Percentiles rank a stretch among this genome's conserved stretches.
Evolutionary conservation across 2,113 vertebrate species (phyloP).

Genomic region (Monopterus albus): DNA sequence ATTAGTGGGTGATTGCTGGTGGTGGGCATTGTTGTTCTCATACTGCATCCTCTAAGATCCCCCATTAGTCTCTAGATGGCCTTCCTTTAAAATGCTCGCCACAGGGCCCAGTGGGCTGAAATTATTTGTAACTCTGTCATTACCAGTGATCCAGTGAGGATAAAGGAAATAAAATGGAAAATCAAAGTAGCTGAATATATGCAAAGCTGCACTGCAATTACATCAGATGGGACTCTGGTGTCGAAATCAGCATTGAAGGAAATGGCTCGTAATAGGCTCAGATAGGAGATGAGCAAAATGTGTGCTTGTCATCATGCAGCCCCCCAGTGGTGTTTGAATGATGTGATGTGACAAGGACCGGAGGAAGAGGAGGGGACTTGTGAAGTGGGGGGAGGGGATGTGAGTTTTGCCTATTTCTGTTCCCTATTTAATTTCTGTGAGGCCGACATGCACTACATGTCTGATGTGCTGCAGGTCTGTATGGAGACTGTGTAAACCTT

Average conservation of each 20-base stretch:
- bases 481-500: not conserved
- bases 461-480: slow-evolving; percentile 4
- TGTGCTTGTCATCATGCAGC: slow-evolving; percentile 30
- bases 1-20: slow-evolving; percentile 44
- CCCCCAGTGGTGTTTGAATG: slow-evolving; percentile 52
- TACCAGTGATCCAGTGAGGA: slow-evolving; percentile 27
- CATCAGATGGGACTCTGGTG: slow-evolving; percentile 9
- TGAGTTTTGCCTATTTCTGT: slow-evolving; percentile 31
- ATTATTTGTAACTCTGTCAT: not conserved
- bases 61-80: slow-evolving; percentile 19
- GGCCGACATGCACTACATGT: not conserved
- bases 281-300: slow-evolving; percentile 52
- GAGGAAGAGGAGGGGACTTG: not conserved
- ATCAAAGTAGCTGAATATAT: slow-evolving; percentile 28
- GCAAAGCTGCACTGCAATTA: slow-evolving; percentile 18
- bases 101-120: slow-evolving; percentile 1
- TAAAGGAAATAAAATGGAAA: slow-evolving; percentile 19
- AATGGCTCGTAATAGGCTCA: slow-evolving; percentile 54
- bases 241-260: slow-evolving; percentile 22
- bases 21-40: slow-evolving; percentile 48
- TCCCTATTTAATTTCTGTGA: slow-evolving; percentile 2
- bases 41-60: slow-evolving; percentile 21
- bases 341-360: slow-evolving; percentile 48
- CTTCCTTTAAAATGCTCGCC: slow-evolving; percentile 23
- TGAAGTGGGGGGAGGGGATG: slow-evolving; percentile 7